Base-by-base conservation (phyloP, 2,797 vertebrate genomes). In the Sebastes melanostomus region DNA sequence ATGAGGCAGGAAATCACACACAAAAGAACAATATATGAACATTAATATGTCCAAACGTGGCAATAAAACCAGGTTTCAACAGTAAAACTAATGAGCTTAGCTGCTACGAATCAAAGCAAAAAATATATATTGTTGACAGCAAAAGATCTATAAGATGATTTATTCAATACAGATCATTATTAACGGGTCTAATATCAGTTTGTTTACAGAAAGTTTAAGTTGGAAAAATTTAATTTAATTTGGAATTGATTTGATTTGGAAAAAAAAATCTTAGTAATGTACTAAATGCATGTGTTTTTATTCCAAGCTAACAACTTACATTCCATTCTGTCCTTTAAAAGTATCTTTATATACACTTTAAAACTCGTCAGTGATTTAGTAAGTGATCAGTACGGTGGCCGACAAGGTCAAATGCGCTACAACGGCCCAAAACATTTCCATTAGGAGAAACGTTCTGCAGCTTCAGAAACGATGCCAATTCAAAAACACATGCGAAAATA, bases 1-100 rank as follows among this genome's bases (percentile, higher is more conserved):
- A 80, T 78, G 67, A 82, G 32, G 55, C 70, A 80, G 55, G 55
- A 84, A 80, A 67, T 66, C 52, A 61, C 13, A 34, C 18, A 59
- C 29, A 60, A 62, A 68, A 62, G n/a, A 67, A 46, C 24, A 77
- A 72, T 36, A 70, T 69, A 34, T 52, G 38, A 65, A 54, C 46
- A 25, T 56, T 56, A 56, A 56, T 36, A n/a, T 56, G 29, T 58
- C 38, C 0, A 66, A 76, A 77, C 46, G 74, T 30, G 38, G 60
- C 42, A 66, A 10, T 50, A 36, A 58, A 78, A 70, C 42, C 32
- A 66, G 25, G 59, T 72, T 50, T 62, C 56, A 62, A 10, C 3
- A 60, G 25, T 56, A 30, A 29, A 50, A 50, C 58, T 67, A 55
- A 66, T 27, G 3, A 2, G 10, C 25, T 27, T 42, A 18, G 11